These are phyloP conservation scores for Camarhynchus parvulus DNA, from an alignment of 2,113 vertebrate species.

Conservation along the genomic window DNA sequence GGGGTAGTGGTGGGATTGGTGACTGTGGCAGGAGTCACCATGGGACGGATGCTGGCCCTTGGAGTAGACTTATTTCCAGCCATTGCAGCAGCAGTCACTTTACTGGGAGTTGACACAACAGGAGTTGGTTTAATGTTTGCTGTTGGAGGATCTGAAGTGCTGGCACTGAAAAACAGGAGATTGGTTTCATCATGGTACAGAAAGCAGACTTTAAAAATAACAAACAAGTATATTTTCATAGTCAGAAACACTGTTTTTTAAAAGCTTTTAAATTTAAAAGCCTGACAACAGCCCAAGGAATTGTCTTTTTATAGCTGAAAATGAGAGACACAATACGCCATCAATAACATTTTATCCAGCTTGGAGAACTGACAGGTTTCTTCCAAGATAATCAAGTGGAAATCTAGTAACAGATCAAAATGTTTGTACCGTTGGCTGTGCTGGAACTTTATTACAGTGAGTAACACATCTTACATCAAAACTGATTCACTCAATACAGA, in stretches of 20 bases:
- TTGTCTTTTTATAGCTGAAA: neutral
- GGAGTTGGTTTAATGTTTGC: conserved; percentile 99
- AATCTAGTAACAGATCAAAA: neutral
- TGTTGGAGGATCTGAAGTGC: conserved; percentile 93
- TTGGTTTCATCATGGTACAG: neutral
- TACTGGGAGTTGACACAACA: conserved; percentile 90
- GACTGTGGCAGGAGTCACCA: conserved; percentile 94
- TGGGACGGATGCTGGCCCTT: conserved; percentile 95
- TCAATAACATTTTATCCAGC: neutral
- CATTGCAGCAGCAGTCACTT: conserved; percentile 88
- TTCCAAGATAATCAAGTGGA: neutral
- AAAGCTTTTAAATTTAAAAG: neutral
- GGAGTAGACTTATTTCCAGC: conserved; percentile 95
- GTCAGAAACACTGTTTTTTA: neutral
- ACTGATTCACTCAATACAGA: neutral
- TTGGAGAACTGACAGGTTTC: neutral
- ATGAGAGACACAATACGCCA: neutral
- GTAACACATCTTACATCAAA: neutral
- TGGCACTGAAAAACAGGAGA: conserved; percentile 80
- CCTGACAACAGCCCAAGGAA: neutral
- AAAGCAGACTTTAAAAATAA: neutral
- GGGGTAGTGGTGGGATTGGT: conserved; percentile 91
- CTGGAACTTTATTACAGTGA: neutral
- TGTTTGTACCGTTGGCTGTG: neutral
- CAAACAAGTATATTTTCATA: neutral